phyloP scores from a whole-genome alignment of 1,140 invertebrate species.

The Idris sp. region DNA sequence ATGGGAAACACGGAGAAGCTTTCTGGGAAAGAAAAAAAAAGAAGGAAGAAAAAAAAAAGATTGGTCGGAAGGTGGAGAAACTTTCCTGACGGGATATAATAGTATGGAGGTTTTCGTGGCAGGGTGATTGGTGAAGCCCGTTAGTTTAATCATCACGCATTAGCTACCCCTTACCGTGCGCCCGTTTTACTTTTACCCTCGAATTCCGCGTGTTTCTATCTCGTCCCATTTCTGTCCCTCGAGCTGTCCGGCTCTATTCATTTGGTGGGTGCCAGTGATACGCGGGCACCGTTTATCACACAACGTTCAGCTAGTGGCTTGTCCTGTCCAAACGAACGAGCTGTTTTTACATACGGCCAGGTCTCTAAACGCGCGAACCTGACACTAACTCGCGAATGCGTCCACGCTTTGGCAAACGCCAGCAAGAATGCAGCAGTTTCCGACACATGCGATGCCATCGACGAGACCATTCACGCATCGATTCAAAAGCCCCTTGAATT shows the following conservation, averaged over 20 bases:
- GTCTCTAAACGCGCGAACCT: conserved; percentile 51
- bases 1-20: conserved; percentile 41
- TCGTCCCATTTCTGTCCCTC: conserved; percentile 63
- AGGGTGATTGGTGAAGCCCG: conserved; percentile 76
- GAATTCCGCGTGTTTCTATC: conserved; percentile 69
- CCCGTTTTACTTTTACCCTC: conserved; percentile 74
- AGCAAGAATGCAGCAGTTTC: conserved; percentile 52
- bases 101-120: conserved; percentile 71
- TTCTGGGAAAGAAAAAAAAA: conserved; percentile 32
- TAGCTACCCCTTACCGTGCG: conserved; percentile 73
- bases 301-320: conserved; percentile 59
- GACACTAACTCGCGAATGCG: conserved; percentile 42
- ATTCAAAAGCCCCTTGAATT: conserved; percentile 61
- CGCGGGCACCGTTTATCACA: conserved; percentile 70
- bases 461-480: conserved; percentile 51
- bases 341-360: conserved; percentile 52
- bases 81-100: conserved; percentile 54
- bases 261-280: conserved; percentile 66
- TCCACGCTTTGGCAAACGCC: conserved; percentile 51
- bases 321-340: conserved; percentile 59
- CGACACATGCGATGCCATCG: conserved; percentile 51
- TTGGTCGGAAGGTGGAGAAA: conserved; percentile 55
- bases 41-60: too few relatives aligned
- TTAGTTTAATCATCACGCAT: conserved; percentile 79
- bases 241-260: conserved; percentile 55